These are phyloP conservation scores for Palythoa grandiflora DNA, from an alignment of 92 coral and sea anemone genomes.

Conservation along the genomic window DNA sequence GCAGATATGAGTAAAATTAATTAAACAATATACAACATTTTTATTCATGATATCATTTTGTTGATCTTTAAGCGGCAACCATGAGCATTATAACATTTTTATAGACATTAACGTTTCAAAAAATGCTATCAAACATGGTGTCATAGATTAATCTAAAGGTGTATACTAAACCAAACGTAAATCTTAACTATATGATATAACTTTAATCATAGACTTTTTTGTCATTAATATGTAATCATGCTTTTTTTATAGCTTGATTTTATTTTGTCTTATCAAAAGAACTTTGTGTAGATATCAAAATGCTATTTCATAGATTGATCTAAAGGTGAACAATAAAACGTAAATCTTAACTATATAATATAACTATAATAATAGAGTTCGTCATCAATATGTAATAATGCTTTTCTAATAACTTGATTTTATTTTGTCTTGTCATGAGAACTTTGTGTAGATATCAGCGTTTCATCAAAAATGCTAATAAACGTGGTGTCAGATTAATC, in stretches of 20 bases:
- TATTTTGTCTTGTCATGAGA: neutral
- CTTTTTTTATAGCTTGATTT: neutral
- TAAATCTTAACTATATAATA: conserved; percentile 11
- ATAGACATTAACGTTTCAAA: conserved; percentile 4
- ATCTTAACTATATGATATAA: neutral
- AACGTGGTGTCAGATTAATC: conserved; percentile 20
- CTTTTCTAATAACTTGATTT: conserved; percentile 2
- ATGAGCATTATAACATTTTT: conserved; percentile 17
- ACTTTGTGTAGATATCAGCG: conserved; percentile 19
- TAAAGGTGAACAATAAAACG: neutral
- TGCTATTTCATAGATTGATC: too few species aligned
- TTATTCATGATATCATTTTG: conserved; percentile 25
- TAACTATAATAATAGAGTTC: neutral
- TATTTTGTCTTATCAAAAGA: conserved; percentile 45
- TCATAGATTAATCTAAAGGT: too few species aligned
- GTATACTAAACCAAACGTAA: neutral
- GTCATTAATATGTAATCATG: neutral
- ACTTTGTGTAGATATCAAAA: neutral
- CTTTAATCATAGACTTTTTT: neutral
- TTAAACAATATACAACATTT: conserved; percentile 25
- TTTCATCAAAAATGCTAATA: conserved; percentile 20
- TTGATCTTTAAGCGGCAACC: conserved; percentile 20
- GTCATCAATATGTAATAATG: neutral
- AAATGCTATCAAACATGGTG: too few species aligned
- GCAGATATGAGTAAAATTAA: conserved; percentile 27